Conservation (phyloP, 2,113 vertebrate species). For the rabbit (Oryctolagus cuniculus) region mOryCun1.1 NC_091441.1:3197001-3197500, state of each 20-base stretch:
- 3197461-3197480: slow-evolving; percentile 91
- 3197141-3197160: slow-evolving; percentile 89
- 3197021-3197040: slow-evolving; percentile 92
- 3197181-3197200: slow-evolving; percentile 89
- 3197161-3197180: slow-evolving; percentile 90
- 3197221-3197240: slow-evolving; percentile 80
- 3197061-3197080: slow-evolving; percentile 92
- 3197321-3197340: slow-evolving; percentile 80
- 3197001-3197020: slow-evolving; percentile 90
- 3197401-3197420: slow-evolving; percentile 86
- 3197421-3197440: slow-evolving; percentile 88
- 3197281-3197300: slow-evolving; percentile 65
- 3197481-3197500: slow-evolving; percentile 93
- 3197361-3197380: slow-evolving; percentile 86
- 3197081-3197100: slow-evolving; percentile 93
- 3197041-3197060: slow-evolving; percentile 92
- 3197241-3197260: slow-evolving; percentile 62
- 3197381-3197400: slow-evolving; percentile 86
- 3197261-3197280: neutral
- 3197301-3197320: slow-evolving; percentile 62
- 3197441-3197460: slow-evolving; percentile 90
- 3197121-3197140: slow-evolving; percentile 92
- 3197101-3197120: slow-evolving; percentile 92
- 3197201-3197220: slow-evolving; percentile 85
- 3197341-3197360: slow-evolving; percentile 84